Conservation (phyloP, 1,140 invertebrate genomes). For the Contarinia nasturtii region DNA sequence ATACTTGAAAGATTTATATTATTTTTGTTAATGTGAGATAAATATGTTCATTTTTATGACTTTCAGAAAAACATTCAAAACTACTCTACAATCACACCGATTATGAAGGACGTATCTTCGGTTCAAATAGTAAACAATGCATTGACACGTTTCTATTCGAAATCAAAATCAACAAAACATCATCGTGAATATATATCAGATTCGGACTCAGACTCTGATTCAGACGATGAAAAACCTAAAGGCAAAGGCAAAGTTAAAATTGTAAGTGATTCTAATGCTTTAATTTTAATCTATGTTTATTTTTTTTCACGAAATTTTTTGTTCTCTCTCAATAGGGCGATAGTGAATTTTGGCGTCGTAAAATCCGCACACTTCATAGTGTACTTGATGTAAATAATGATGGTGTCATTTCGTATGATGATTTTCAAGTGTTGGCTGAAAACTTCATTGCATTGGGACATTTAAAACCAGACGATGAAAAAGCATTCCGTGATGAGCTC, state of each 20-base stretch:
- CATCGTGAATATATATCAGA: conserved; percentile 10
- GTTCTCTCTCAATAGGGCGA: conserved; percentile 35
- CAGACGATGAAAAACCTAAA: conserved; percentile 31
- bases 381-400: conserved; percentile 69
- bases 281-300: neutral
- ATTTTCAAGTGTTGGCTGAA: conserved; percentile 50
- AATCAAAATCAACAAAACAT: no score
- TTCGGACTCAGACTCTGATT: conserved; percentile 34
- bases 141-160: no score
- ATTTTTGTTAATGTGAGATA: no score
- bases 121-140: no score
- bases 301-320: neutral
- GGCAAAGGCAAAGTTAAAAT: conserved; percentile 30
- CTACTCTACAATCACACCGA: no score
- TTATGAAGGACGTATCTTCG: no score
- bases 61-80: no score
- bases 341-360: conserved; percentile 71
- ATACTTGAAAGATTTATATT: no score
- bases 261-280: neutral
- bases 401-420: conserved; percentile 63
- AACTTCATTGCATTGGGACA: conserved; percentile 54
- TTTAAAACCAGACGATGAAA: conserved; percentile 34
- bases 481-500: conserved; percentile 44
- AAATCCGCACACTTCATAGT: conserved; percentile 67
- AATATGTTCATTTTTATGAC: no score